Percentiles rank a stretch among this genome's conserved stretches.
Conservation (phyloP, 2,888 invertebrate species). For the Parnassius mnemosyne region DNA sequence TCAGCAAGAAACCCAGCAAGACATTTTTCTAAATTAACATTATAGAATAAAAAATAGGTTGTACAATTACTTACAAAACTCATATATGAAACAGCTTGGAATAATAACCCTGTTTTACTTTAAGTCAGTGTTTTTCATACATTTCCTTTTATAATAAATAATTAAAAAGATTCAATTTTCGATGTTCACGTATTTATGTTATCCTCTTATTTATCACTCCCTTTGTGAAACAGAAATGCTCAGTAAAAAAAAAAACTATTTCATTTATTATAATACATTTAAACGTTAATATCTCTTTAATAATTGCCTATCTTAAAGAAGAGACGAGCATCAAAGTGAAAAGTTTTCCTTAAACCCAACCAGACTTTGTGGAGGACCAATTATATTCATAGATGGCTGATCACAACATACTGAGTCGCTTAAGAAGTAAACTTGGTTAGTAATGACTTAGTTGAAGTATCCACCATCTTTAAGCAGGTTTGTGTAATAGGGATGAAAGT, state of each 20-base stretch:
- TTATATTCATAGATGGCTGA: constrained; percentile 71
- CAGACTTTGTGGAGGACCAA: constrained; percentile 54
- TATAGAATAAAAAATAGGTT: too few relatives aligned
- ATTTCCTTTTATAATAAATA: too few relatives aligned
- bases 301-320: constrained; percentile 16
- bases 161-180: too few relatives aligned
- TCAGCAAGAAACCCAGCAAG: too few relatives aligned
- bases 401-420: constrained; percentile 42
- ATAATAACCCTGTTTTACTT: too few relatives aligned
- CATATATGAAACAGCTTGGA: too few relatives aligned
- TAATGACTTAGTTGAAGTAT: constrained; percentile 2
- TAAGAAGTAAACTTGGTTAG: constrained; percentile 27
- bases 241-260: neutral
- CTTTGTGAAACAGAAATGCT: neutral
- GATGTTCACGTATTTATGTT: too few relatives aligned
- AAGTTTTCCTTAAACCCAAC: constrained; percentile 57
- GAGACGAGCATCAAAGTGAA: constrained; percentile 50
- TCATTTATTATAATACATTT: constrained; percentile 8
- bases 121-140: too few relatives aligned
- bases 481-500: constrained; percentile 11
- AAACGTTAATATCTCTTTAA: constrained; percentile 3
- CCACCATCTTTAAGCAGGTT: constrained; percentile 11
- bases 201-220: too few relatives aligned
- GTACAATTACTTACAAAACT: too few relatives aligned
- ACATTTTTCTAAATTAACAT: too few relatives aligned